phyloP scores from a whole-genome alignment of 2,888 invertebrate genomes.

The Euplagia quadripunctaria region DNA sequence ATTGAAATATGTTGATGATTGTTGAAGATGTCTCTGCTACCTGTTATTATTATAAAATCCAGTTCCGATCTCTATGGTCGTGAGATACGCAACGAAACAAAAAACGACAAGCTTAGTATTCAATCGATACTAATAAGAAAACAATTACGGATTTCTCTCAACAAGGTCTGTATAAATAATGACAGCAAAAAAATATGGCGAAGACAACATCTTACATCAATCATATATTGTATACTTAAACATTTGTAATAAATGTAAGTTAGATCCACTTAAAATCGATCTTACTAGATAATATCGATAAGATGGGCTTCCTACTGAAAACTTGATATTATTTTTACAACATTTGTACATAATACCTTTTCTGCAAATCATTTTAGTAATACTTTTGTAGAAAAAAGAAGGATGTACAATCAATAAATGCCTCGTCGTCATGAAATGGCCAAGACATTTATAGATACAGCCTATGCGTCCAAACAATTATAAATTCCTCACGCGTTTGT shows the following conservation, averaged over 20 bases:
- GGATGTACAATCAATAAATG: constrained; percentile 7
- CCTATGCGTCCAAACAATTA: constrained; percentile 70
- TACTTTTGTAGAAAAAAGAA: background rate
- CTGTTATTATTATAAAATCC: too few relatives aligned
- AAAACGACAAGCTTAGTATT: constrained; percentile 45
- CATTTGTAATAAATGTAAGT: background rate
- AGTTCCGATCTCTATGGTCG: constrained; percentile 27
- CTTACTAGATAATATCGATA: background rate
- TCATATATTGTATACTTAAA: background rate
- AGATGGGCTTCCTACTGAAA: background rate
- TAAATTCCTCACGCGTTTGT: constrained; percentile 74
- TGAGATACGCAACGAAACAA: constrained; percentile 33
- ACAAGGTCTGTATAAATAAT: constrained; percentile 32
- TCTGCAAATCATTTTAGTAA: background rate
- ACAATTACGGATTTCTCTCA: constrained; percentile 46
- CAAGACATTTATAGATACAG: constrained; percentile 58
- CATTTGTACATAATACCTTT: background rate
- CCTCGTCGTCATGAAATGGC: constrained; percentile 37
- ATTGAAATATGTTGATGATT: too few relatives aligned
- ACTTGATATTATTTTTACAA: background rate
- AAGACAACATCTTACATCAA: background rate
- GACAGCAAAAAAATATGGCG: constrained; percentile 26
- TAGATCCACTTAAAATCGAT: background rate
- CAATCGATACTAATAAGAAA: constrained; percentile 50
- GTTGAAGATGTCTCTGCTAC: too few relatives aligned